phyloP scores from a whole-genome alignment of 2,888 invertebrate species.

The Pomacea canaliculata region DNA sequence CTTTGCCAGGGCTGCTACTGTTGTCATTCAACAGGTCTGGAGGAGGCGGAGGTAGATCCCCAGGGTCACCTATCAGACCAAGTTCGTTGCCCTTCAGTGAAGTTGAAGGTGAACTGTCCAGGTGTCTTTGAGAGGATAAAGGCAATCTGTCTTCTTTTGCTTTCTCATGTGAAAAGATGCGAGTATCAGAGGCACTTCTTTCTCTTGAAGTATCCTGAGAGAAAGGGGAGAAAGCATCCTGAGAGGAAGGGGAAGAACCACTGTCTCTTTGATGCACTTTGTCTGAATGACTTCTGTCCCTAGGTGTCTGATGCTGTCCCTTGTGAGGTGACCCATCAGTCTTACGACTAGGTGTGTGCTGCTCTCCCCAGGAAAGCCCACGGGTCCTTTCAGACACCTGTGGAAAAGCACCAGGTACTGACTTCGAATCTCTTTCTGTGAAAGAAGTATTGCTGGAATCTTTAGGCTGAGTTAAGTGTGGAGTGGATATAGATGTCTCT shows the following conservation, averaged over 20 bases:
- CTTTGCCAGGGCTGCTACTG: conserved; percentile 15
- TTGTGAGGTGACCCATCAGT: background rate
- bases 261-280: background rate
- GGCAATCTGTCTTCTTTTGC: background rate
- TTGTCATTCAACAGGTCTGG: conserved; percentile 27
- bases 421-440: conserved; percentile 3
- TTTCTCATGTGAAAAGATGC: conserved; percentile 4
- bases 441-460: background rate
- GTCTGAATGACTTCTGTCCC: conserved; percentile 27
- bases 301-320: background rate
- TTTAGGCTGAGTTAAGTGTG: conserved; percentile 5
- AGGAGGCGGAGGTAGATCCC: conserved; percentile 41
- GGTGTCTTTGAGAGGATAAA: conserved; percentile 3
- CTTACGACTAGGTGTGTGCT: background rate
- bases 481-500: background rate
- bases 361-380: background rate
- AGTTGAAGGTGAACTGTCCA: conserved; percentile 17
- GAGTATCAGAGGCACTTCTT: conserved; percentile 30
- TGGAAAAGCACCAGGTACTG: background rate
- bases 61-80: conserved; percentile 11
- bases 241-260: background rate
- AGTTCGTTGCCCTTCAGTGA: conserved; percentile 13
- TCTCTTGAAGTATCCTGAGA: conserved; percentile 9
- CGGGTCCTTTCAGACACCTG: conserved; percentile 15
- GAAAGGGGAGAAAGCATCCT: background rate